Evolutionary conservation across 2,797 vertebrate species (phyloP).

Genomic region (Natrix natrix): DNA sequence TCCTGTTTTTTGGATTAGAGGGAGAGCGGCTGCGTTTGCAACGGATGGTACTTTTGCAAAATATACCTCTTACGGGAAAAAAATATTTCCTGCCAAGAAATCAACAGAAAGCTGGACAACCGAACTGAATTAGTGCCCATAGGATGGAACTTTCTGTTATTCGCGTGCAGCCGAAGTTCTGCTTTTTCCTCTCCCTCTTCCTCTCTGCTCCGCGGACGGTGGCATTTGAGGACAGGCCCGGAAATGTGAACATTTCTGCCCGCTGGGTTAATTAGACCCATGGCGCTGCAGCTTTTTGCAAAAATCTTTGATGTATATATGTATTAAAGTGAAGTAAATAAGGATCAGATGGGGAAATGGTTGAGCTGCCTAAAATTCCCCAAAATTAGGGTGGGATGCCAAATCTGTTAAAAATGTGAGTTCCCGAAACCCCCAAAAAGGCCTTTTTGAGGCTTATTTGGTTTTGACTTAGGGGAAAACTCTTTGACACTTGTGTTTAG

Average conservation of each 20-base stretch:
- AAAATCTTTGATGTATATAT: neutral
- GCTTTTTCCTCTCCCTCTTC: too few relatives aligned
- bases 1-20: too few relatives aligned
- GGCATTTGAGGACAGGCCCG: too few relatives aligned
- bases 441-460: neutral
- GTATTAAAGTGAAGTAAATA: neutral
- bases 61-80: neutral
- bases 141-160: neutral
- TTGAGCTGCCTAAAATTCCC: neutral
- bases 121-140: neutral
- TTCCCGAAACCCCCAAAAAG: neutral
- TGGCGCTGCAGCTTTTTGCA: neutral
- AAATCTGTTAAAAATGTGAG: neutral
- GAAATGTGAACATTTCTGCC: neutral
- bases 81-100: neutral
- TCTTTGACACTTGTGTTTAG: neutral
- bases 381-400: neutral
- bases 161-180: too few relatives aligned
- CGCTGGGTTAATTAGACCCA: neutral
- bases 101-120: neutral
- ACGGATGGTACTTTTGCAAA: neutral
- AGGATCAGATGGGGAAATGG: neutral
- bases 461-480: neutral
- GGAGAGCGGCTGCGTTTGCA: too few relatives aligned
- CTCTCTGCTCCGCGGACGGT: neutral